These are phyloP conservation scores for Sceloporus tristichus DNA, from an alignment of 2,113 vertebrate genomes.

Conservation along the genomic window DNA sequence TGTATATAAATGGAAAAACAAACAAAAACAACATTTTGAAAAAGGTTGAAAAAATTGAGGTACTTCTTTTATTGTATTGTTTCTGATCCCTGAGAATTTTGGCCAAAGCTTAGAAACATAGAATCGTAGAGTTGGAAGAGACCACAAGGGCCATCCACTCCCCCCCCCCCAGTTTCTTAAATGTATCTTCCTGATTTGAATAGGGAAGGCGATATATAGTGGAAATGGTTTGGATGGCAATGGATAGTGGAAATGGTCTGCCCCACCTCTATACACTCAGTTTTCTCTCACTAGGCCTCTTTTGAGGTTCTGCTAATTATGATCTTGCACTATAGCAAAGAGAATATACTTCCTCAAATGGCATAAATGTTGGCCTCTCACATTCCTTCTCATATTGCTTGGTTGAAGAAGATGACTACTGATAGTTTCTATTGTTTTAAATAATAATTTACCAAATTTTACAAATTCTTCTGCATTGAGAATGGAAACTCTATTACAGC, in stretches of 20 bases:
- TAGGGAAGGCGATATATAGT: neutral
- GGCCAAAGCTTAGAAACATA: neutral
- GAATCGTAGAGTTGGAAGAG: no score
- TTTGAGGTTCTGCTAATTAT: neutral
- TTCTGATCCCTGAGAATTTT: neutral
- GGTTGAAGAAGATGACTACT: neutral
- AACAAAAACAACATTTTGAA: no score
- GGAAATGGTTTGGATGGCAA: neutral
- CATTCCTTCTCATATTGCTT: neutral
- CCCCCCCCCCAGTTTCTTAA: neutral
- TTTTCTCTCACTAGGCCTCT: neutral
- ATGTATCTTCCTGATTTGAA: neutral
- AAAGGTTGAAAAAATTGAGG: neutral
- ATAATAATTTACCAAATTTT: no score
- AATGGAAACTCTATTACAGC: no score
- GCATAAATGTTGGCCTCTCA: neutral
- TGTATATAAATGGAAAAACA: neutral
- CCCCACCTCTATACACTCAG: no score
- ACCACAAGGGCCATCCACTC: no score
- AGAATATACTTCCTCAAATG: neutral
- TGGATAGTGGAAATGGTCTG: neutral
- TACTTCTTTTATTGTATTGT: neutral
- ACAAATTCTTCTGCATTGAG: no score
- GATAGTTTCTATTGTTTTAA: no score
- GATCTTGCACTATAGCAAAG: no score